Base-by-base conservation (phyloP, 2,113 vertebrate genomes). In the Cyanoliseus patagonus region DNA sequence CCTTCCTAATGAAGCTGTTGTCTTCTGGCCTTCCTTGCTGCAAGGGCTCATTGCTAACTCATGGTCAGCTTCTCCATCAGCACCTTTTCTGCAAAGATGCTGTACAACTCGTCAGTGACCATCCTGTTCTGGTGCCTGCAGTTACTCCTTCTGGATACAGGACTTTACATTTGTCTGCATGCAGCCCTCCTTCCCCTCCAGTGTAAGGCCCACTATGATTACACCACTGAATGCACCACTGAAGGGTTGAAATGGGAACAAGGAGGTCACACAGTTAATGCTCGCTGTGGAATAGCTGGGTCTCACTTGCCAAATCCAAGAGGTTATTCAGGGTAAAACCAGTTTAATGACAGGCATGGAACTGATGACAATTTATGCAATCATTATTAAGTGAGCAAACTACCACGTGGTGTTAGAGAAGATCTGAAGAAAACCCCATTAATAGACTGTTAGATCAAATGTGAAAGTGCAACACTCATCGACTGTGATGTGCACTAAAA, bases 381-480 rank as follows among this genome's bases (percentile, higher is more conserved):
- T 88, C 64, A 63, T 88, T 94, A 90, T 86, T 73, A 92, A 88
- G 78, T 69, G 88, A 90, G 47, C 52, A 83, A 91, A 80, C 25
- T 76, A 70, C 41, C 78, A 94, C 69, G 75, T 83, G 78, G 59
- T 66, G 11, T 77, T 93, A 44, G 14, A 94, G 70, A 91, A 91
- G 41, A 41, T 61, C 67, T 83, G 51, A 31, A 79, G 92, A 88
- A 95, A 57, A 62, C 20, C 33, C 57, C n/a, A 70, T 72, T 64
- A 92, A 87, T 52, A 93, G 62, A 12, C 63, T 73, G 41, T 63
- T 88, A 46, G 44, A 90, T 87, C 92, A 90, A 83, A 96, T 68
- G 78, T 66, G 92, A 90, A 95, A 92, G 59, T 94, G 35, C 70
- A 93, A 93, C 95, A 95, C 63, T 90, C 67, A 37, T 77, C 0